Evolutionary conservation across 2,113 vertebrate species (phyloP).

Genomic region (Corapipo altera): DNA sequence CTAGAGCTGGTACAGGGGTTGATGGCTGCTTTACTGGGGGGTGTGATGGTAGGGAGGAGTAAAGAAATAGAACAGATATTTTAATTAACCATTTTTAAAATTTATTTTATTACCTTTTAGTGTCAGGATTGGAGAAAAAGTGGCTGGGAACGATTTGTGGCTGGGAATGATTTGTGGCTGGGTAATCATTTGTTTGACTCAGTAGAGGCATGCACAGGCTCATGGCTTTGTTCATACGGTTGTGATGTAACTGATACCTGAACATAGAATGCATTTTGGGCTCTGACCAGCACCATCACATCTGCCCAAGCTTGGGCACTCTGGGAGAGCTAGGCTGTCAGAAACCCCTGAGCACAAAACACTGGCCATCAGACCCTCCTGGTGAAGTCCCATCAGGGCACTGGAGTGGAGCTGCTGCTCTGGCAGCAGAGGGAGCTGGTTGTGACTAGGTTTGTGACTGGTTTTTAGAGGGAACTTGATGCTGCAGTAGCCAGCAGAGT

Average conservation of each 20-base stretch:
- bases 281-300: neutral
- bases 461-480: fast-evolving
- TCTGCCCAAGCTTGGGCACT: neutral
- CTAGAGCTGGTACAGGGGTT: neutral
- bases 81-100: neutral
- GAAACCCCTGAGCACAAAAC: neutral
- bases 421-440: no score
- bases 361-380: fast-evolving
- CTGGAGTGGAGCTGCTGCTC: fast-evolving
- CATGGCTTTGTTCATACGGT: fast-evolving
- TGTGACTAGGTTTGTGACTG: neutral
- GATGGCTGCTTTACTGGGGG: neutral
- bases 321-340: neutral
- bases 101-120: neutral
- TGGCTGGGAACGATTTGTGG: neutral
- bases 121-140: neutral
- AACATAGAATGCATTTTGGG: fast-evolving
- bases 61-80: neutral
- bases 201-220: neutral
- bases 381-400: fast-evolving
- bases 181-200: neutral
- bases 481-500: neutral
- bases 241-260: neutral
- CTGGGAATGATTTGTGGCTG: neutral
- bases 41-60: neutral